phyloP scores from a whole-genome alignment of 2,113 vertebrate genomes.

The Misgurnus mizolepis region DNA sequence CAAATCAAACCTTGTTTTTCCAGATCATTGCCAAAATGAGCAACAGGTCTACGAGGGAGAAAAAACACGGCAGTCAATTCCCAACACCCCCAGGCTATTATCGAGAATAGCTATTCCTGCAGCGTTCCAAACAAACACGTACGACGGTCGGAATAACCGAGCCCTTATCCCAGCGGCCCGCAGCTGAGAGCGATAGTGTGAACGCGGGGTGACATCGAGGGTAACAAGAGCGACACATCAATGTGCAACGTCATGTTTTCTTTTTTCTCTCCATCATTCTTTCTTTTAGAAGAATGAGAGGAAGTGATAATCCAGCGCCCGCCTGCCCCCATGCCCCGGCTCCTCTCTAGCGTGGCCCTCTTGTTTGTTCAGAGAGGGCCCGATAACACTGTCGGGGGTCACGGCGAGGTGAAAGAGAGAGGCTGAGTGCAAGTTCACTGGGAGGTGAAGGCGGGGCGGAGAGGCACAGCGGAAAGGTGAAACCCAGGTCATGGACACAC shows the following conservation, averaged over 20 bases:
- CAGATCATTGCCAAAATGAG: slow-evolving; percentile 29
- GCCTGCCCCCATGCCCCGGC: slow-evolving; percentile 14
- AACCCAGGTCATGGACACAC: slow-evolving; percentile 55
- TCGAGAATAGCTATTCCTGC: slow-evolving; percentile 43
- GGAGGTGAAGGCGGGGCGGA: slow-evolving; percentile 82
- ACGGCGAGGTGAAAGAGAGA: slow-evolving; percentile 74
- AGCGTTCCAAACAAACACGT: slow-evolving; percentile 58
- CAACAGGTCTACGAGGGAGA: slow-evolving; percentile 37
- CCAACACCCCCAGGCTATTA: slow-evolving; percentile 40
- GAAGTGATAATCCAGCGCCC: slow-evolving; percentile 61
- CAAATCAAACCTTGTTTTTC: slow-evolving; percentile 48
- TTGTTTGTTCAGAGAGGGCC: slow-evolving; percentile 63
- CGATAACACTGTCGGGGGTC: slow-evolving; percentile 70
- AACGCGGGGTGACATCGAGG: slow-evolving; percentile 43
- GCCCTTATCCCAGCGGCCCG: slow-evolving; percentile 48
- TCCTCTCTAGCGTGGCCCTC: slow-evolving; percentile 37
- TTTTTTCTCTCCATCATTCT: slow-evolving; percentile 44
- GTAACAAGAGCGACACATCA: slow-evolving; percentile 44
- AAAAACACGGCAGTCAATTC: slow-evolving; percentile 37
- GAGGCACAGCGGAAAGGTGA: slow-evolving; percentile 52
- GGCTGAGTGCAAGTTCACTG: slow-evolving; percentile 83
- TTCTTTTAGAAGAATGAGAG: slow-evolving; percentile 63
- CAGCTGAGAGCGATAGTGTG: slow-evolving; percentile 35
- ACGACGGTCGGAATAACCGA: slow-evolving; percentile 51
- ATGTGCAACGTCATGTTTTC: slow-evolving; percentile 54